A percentile compares a stretch with the other conserved stretches of the same genome.
Conservation (phyloP, 2,888 invertebrate species). For the Ptilodon capucinus region DNA sequence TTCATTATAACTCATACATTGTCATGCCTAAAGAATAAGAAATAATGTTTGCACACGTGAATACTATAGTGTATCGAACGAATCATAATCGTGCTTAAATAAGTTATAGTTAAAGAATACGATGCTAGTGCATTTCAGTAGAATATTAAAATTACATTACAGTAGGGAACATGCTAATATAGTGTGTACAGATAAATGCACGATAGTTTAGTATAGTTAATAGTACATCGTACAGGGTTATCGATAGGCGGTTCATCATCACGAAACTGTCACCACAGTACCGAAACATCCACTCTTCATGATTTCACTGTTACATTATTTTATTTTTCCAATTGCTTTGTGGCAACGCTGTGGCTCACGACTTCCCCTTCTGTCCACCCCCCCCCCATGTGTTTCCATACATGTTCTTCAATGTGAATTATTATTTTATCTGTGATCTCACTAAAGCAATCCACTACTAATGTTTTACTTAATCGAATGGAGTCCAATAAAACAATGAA, state of each 20-base stretch:
- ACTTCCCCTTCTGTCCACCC: slow-evolving; percentile 44
- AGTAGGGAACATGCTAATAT: slow-evolving; percentile 38
- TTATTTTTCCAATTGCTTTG: slow-evolving; percentile 77
- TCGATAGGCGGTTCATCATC: slow-evolving; percentile 43
- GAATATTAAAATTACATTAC: too few relatives aligned
- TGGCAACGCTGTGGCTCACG: slow-evolving; percentile 78
- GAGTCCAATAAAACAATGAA: slow-evolving; percentile 29
- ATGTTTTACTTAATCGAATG: slow-evolving; percentile 37
- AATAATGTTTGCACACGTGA: slow-evolving; percentile 41
- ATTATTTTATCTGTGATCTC: slow-evolving; percentile 20
- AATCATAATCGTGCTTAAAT: slow-evolving; percentile 23
- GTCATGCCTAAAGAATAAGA: slow-evolving; percentile 44
- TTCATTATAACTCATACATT: slow-evolving; percentile 47
- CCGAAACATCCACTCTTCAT: slow-evolving; percentile 57
- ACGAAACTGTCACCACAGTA: slow-evolving; percentile 42
- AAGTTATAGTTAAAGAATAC: slow-evolving; percentile 15
- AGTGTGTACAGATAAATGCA: slow-evolving; percentile 52
- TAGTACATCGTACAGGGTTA: slow-evolving; percentile 26
- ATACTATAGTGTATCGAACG: slow-evolving; percentile 37
- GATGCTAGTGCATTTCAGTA: slow-evolving; percentile 62
- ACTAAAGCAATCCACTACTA: slow-evolving; percentile 31
- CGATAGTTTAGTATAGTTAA: slow-evolving; percentile 47
- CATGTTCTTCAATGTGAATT: slow-evolving; percentile 40
- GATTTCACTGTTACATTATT: slow-evolving; percentile 63
- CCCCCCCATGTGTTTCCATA: slow-evolving; percentile 42